These are phyloP conservation scores for Hemicordylus capensis DNA, from an alignment of 2,113 vertebrate species.

Conservation along the genomic window DNA sequence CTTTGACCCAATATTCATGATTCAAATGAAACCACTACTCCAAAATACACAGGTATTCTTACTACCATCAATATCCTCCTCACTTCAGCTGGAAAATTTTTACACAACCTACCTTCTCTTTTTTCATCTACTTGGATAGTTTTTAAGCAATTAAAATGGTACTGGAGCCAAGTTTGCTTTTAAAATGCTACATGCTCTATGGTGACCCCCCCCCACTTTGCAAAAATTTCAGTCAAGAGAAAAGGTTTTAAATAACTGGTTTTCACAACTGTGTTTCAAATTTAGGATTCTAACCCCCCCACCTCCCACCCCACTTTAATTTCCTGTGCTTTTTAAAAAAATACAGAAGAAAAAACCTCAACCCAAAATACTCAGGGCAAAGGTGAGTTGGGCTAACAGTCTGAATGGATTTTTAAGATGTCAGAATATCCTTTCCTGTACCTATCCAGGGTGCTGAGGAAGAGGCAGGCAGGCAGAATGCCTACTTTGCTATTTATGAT, in stretches of 20 bases:
- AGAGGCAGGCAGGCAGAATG: not conserved
- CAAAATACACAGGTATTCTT: not conserved
- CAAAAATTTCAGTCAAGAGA: conserved; percentile 3
- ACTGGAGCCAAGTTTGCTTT: not conserved
- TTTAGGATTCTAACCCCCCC: not conserved
- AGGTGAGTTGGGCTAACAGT: conserved; percentile 63
- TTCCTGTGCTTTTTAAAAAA: conserved; percentile 74
- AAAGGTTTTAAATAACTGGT: conserved; percentile 4
- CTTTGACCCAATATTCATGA: not conserved
- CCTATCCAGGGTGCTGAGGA: too few species aligned
- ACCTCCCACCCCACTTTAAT: not conserved
- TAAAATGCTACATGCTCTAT: conserved; percentile 27
- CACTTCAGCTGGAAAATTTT: not conserved
- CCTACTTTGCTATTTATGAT: not conserved
- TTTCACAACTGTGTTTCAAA: not conserved
- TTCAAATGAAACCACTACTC: not conserved
- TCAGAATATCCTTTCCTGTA: conserved; percentile 49
- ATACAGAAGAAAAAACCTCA: not conserved
- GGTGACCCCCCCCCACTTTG: not conserved
- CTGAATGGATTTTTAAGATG: conserved; percentile 46
- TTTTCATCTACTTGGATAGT: not conserved
- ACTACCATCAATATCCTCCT: not conserved
- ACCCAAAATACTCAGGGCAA: conserved; percentile 79
- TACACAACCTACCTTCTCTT: not conserved
- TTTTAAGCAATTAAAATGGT: not conserved